A percentile compares a stretch with the other conserved stretches of the same genome.
Evolutionary conservation across 2,888 invertebrate genomes (phyloP).

Genomic region (Quadriops clusia): DNA sequence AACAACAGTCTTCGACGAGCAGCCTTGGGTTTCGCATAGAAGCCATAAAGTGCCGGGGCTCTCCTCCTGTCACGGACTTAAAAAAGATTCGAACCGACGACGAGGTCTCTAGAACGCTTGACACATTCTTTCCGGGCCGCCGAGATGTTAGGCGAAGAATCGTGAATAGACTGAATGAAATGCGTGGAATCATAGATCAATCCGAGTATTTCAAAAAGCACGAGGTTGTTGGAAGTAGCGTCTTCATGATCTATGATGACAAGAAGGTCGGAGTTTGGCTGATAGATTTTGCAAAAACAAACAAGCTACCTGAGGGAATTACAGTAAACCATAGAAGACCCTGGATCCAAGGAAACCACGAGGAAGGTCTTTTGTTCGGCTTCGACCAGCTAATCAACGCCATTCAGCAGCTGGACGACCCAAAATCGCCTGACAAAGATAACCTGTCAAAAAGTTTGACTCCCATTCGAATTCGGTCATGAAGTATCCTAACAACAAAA

Average conservation of each 20-base stretch:
- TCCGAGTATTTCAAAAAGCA: constrained; percentile 77
- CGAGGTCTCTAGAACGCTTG: constrained; percentile 55
- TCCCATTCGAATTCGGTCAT: too few species aligned
- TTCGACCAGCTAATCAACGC: constrained; percentile 82
- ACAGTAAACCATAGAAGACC: constrained; percentile 64
- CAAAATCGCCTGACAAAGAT: too few species aligned
- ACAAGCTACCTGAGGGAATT: constrained; percentile 55
- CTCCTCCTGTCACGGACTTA: constrained; percentile 73
- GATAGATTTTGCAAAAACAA: constrained; percentile 94
- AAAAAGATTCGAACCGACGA: constrained; percentile 72
- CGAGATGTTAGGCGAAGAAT: constrained; percentile 57
- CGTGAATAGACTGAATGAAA: constrained; percentile 60
- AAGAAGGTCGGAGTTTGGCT: constrained; percentile 86
- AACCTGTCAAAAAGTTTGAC: too few species aligned
- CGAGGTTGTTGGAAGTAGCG: constrained; percentile 89
- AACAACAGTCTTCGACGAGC: constrained; percentile 85
- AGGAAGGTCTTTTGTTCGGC: constrained; percentile 89
- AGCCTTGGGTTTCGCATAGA: constrained; percentile 92
- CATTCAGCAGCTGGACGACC: too few species aligned
- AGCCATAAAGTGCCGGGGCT: constrained; percentile 79
- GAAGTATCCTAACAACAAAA: neutral
- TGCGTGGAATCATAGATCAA: constrained; percentile 67
- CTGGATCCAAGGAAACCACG: constrained; percentile 92
- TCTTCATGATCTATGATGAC: constrained; percentile 87
- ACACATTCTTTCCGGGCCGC: constrained; percentile 57